Base-by-base conservation (phyloP, 2,888 invertebrate genomes). In the Saturnia japonica region DNA sequence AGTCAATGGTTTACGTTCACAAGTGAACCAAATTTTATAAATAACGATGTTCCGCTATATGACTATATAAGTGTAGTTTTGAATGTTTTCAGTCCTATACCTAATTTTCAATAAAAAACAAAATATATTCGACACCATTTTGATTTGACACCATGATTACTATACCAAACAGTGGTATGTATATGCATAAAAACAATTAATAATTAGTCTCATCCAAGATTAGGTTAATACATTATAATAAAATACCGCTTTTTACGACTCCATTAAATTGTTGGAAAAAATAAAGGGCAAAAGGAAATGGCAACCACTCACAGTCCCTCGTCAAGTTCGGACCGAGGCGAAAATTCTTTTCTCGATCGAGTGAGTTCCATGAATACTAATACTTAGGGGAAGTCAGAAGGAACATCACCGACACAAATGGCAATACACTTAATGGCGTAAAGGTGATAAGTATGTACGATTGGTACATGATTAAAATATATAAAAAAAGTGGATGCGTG, bases 291-390 rank as follows among this genome's bases (percentile, higher is more conserved):
- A 83, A 78, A 87, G 90, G 88, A 91, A 91, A 92, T 88, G 88
- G 89, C 87, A 86, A 87, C 88, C 90, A 91, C 91, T 91, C 88
- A 79, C 75, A 82, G 87, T 87, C 88, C 86, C 86, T 85, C 88
- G 88, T 89, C 89, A 88, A 87, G 88, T 88, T 87, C 84, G 88
- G 88, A 83, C 86, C 82, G 85, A 87, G 85, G 88, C 84, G 88
- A 89, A 88, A 90, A 91, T 91, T 90, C 90, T 91, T 91, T 91
- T 89, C 91, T 89, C 91, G 87, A 93, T 91, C 90, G 92, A 89
- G 86, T 90, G 90, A 90, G 88, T 91, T 89, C 88, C 88, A 91
- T 93, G 93, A 92, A 93, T 93, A 91, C 93, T 93, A 93, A 93
- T 93, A 90, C 82, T 76, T 76, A 75, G 86, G 85, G 87, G 85